Base-by-base conservation (phyloP, 2,113 vertebrate species). In the Thryonomys swinderianus region DNA sequence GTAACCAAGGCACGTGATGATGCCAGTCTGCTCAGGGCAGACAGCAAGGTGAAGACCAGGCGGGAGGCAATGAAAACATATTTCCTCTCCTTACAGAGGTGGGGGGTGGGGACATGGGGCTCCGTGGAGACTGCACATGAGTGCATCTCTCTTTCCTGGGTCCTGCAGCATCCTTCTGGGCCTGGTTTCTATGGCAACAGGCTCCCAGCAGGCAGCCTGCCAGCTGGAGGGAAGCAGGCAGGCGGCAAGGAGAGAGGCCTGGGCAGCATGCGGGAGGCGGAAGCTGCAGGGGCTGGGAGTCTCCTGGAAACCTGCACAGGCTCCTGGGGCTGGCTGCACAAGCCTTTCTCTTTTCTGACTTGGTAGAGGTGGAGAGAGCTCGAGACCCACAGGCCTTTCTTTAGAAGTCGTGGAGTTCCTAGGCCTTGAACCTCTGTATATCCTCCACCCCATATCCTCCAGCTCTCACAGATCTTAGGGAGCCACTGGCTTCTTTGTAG, bases 101-200 rank as follows among this genome's bases (percentile, higher is more conserved):
- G 95, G 96, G 96, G 96, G 96, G 96, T 76, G 93, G 96, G 94
- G 95, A 95, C 96, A 86, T 48, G 88, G 96, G 96, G 91, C 92
- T 97, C 34, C 51, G 27, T 94, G 91, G 96, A 97, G 94, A 96
- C 82, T 92, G 95, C 96, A 97, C 93, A 95, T 59, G 93, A 97
- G 95, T 94, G 96, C 90, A 97, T 78, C 1, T 17, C 93, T 97
- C 83, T 95, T 98, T 95, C 96, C 97, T 96, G 95, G 96, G 96
- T 98, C 97, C 98, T 97, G 12, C 97, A 96, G 96, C 97, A 97
- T 98, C 66, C 96, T 98, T 98, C 98, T 98, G 93, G 97, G 2
- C 0, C 97, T 25, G 53, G 98, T 98, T 98, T 97, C 97, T 98
- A 98, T 98, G 98, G 98, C 93, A 98, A 98, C 98, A 91, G 96